A percentile compares a stretch with the other conserved stretches of the same genome.
Evolutionary conservation across 2,888 invertebrate species (phyloP).

Genomic region (Anticlea derivata): DNA sequence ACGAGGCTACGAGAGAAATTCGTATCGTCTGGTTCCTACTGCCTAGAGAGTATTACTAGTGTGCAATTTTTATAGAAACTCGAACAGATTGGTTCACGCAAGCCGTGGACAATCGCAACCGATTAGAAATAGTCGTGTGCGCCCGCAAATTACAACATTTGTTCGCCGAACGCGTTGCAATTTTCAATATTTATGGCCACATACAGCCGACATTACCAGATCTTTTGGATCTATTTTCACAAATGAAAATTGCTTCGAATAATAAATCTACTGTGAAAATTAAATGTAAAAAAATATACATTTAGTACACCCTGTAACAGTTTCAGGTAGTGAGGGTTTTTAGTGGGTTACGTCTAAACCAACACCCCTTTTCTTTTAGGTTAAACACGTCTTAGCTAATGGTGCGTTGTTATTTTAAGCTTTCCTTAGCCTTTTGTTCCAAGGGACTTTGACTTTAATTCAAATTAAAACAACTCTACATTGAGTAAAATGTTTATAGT

Average conservation of each 20-base stretch:
- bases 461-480: not conserved
- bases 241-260: slow-evolving; percentile 17
- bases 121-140: slow-evolving; percentile 62
- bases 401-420: slow-evolving; percentile 67
- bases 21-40: slow-evolving; percentile 63
- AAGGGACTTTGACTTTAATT: slow-evolving; percentile 9
- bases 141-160: slow-evolving; percentile 69
- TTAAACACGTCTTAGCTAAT: slow-evolving; percentile 62
- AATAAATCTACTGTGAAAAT: slow-evolving; percentile 9
- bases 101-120: slow-evolving; percentile 65
- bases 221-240: slow-evolving; percentile 12
- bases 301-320: not conserved
- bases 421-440: slow-evolving; percentile 21
- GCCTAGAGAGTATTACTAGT: slow-evolving; percentile 35
- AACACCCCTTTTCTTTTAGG: slow-evolving; percentile 61
- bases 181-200: slow-evolving; percentile 22
- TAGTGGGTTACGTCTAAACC: slow-evolving; percentile 55
- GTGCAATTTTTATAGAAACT: slow-evolving; percentile 66
- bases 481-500: not conserved
- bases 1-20: slow-evolving; percentile 70
- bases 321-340: slow-evolving; percentile 24
- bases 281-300: not conserved
- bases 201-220: slow-evolving; percentile 11
- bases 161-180: slow-evolving; percentile 41
- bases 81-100: slow-evolving; percentile 52